phyloP scores from a whole-genome alignment of 2,113 vertebrate genomes.

The Shinisaurus crocodilurus region DNA sequence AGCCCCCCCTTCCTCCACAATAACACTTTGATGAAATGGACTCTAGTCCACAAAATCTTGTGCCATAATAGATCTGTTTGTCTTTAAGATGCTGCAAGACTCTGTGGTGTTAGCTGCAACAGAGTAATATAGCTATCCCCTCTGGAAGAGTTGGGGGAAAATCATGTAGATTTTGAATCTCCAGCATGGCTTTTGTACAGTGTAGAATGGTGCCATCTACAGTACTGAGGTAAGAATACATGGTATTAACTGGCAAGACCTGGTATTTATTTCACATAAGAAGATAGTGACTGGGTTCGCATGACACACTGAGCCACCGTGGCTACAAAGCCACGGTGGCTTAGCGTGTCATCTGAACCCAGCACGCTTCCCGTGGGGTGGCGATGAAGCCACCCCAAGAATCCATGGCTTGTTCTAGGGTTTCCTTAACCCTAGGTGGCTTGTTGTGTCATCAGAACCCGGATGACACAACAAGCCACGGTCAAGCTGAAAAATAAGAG shows the following conservation, averaged over 20 bases:
- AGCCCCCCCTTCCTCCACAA: too few relatives aligned
- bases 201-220: constrained; percentile 70
- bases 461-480: too few relatives aligned
- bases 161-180: constrained; percentile 52
- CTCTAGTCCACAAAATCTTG: not conserved
- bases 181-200: constrained; percentile 44
- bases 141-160: not conserved
- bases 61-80: not conserved
- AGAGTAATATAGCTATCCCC: not conserved
- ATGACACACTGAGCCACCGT: too few relatives aligned
- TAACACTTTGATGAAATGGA: not conserved
- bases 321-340: too few relatives aligned
- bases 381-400: too few relatives aligned
- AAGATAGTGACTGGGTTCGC: too few relatives aligned
- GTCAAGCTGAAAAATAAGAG: too few relatives aligned
- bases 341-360: too few relatives aligned
- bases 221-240: constrained; percentile 57
- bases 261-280: not conserved
- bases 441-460: too few relatives aligned
- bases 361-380: too few relatives aligned
- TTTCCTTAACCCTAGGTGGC: too few relatives aligned
- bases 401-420: too few relatives aligned
- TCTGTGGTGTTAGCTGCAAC: not conserved
- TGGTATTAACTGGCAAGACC: not conserved
- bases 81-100: not conserved